Conservation (phyloP, 2,888 invertebrate species). For the Oxycera nigricornis region DNA sequence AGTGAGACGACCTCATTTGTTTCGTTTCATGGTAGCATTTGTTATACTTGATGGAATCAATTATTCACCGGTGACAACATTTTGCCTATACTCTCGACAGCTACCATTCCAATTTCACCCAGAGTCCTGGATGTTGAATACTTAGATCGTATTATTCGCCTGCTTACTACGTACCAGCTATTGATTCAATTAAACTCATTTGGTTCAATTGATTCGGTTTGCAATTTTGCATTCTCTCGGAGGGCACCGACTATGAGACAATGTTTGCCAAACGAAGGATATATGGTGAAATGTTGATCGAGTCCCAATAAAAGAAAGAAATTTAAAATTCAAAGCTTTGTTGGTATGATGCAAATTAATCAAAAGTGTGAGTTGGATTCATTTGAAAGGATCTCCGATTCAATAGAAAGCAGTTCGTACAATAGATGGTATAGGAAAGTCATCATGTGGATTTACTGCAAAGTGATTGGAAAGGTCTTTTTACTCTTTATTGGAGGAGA, state of each 20-base stretch:
- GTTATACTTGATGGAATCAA: constrained; percentile 42
- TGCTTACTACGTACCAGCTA: constrained; percentile 21
- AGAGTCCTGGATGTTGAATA: neutral
- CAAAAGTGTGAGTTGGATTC: constrained; percentile 11
- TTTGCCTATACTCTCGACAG: neutral
- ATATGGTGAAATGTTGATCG: neutral
- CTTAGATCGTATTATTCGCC: neutral
- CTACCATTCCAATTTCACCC: too few species aligned
- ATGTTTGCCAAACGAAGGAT: neutral
- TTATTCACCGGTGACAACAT: constrained; percentile 36
- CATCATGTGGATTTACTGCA: too few species aligned
- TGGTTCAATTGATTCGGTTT: constrained; percentile 39
- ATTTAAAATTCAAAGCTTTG: neutral
- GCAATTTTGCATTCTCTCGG: neutral
- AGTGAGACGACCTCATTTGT: neutral
- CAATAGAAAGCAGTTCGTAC: too few species aligned
- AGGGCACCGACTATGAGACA: too few species aligned
- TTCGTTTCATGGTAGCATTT: constrained; percentile 1
- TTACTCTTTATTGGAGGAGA: too few species aligned
- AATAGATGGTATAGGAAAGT: too few species aligned
- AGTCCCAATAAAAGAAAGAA: neutral
- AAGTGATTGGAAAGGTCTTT: too few species aligned
- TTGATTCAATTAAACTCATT: constrained; percentile 45
- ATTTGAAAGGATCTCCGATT: neutral
- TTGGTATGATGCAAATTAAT: constrained; percentile 11